Percentiles rank a stretch among this genome's conserved stretches.
Evolutionary conservation across 2,113 vertebrate genomes (phyloP).

Genomic region (Muscicapa adusta): DNA sequence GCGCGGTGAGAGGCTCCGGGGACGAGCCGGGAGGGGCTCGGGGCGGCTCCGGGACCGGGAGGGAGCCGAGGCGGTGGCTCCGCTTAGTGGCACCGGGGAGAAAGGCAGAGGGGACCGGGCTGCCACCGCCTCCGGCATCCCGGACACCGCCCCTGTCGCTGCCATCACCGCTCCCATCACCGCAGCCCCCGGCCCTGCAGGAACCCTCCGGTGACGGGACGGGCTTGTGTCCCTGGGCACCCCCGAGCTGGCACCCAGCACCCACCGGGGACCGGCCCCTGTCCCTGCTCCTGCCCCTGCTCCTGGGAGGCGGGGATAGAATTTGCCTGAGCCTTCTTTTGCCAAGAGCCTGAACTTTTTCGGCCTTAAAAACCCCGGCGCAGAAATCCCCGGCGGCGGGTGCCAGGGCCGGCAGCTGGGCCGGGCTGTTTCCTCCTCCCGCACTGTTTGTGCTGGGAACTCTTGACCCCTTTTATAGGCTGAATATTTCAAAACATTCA

Average conservation of each 20-base stretch:
- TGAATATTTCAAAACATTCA: not conserved
- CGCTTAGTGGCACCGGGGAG: conserved; percentile 4
- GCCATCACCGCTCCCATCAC: not conserved
- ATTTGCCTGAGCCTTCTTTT: not conserved
- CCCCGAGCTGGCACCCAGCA: not conserved
- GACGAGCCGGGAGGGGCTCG: not conserved
- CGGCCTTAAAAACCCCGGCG: not conserved
- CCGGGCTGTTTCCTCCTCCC: not conserved
- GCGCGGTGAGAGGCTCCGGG: not conserved
- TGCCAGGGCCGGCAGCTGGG: conserved; percentile 18
- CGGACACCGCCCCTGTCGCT: not conserved
- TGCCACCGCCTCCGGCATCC: not conserved
- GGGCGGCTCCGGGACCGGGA: not conserved
- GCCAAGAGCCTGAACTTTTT: not conserved
- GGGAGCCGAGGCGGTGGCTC: not conserved
- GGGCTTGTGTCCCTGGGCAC: not conserved
- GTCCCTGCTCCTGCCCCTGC: too few relatives aligned
- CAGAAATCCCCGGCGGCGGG: not conserved
- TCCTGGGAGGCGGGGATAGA: not conserved
- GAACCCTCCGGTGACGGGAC: too few relatives aligned
- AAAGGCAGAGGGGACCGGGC: not conserved
- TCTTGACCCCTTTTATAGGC: not conserved
- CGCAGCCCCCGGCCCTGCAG: not conserved
- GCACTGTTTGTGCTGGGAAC: not conserved
- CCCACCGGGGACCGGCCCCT: not conserved